phyloP scores from a whole-genome alignment of 2,888 invertebrate species.

The Epistrophe eligans region DNA sequence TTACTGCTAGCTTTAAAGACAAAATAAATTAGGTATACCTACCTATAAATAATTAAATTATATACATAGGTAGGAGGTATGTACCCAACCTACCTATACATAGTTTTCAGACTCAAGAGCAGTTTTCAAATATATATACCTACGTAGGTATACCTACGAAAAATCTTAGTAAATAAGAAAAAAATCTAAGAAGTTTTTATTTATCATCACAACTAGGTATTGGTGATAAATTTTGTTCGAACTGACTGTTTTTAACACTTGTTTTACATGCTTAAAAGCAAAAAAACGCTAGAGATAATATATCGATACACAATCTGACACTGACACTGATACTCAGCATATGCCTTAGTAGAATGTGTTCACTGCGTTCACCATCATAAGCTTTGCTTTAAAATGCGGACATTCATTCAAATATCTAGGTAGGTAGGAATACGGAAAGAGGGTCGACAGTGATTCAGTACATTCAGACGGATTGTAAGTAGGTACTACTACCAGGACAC shows the following conservation, averaged over 20 bases:
- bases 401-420: conserved; percentile 49
- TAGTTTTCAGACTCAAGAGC: not conserved
- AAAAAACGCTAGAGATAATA: conserved; percentile 17
- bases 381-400: conserved; percentile 42
- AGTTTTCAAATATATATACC: too few species aligned
- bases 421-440: conserved; percentile 8
- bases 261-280: not conserved
- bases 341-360: conserved; percentile 17
- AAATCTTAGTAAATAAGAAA: not conserved
- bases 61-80: too few species aligned
- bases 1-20: conserved; percentile 1
- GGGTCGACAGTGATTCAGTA: conserved; percentile 34
- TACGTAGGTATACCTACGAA: too few species aligned
- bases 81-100: too few species aligned
- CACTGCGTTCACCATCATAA: conserved; percentile 12
- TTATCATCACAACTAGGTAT: not conserved
- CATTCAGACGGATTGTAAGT: conserved; percentile 56
- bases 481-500: conserved; percentile 62
- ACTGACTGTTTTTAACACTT: not conserved
- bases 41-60: not conserved
- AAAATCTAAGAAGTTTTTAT: not conserved
- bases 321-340: conserved; percentile 57
- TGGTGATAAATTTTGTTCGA: not conserved
- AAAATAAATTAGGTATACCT: not conserved
- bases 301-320: conserved; percentile 47